Evolutionary conservation across 2,888 invertebrate species (phyloP).

Genomic region (Sminthurides aquaticus): DNA sequence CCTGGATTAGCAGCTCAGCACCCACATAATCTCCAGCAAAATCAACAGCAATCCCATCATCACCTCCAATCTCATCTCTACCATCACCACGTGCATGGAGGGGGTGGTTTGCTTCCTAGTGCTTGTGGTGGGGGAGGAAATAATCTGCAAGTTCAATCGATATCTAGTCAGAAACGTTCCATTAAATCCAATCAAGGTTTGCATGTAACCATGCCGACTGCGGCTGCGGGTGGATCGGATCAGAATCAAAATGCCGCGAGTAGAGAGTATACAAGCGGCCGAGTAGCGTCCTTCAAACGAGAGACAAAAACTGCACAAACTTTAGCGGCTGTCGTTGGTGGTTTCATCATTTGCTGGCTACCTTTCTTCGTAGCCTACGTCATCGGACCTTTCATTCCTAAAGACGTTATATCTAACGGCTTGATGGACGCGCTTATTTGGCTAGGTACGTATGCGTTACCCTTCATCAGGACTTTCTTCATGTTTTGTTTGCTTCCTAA

Average conservation of each 20-base stretch:
- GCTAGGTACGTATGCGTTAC: conserved; percentile 53
- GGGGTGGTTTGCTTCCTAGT: neutral
- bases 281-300: conserved; percentile 53
- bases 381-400: conserved; percentile 67
- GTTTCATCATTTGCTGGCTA: conserved; percentile 80
- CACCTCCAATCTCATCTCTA: conserved; percentile 1
- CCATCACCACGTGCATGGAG: neutral
- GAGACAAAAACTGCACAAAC: conserved; percentile 86
- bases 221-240: conserved; percentile 12
- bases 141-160: conserved; percentile 20
- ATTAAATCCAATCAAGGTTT: conserved; percentile 19
- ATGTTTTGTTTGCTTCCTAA: no score
- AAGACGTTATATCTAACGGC: conserved; percentile 46
- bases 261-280: conserved; percentile 40
- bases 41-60: conserved; percentile 7
- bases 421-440: conserved; percentile 72
- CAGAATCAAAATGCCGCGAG: conserved; percentile 35
- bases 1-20: neutral
- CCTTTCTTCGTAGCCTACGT: conserved; percentile 79
- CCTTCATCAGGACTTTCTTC: no score
- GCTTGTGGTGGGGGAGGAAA: conserved; percentile 7
- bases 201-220: conserved; percentile 12
- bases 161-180: conserved; percentile 16
- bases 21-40: conserved; percentile 2
- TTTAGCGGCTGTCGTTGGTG: conserved; percentile 75